Percentiles rank a stretch among this genome's conserved stretches.
Conservation (phyloP, 2,797 vertebrate species). For the Sandelia bainsii region DNA sequence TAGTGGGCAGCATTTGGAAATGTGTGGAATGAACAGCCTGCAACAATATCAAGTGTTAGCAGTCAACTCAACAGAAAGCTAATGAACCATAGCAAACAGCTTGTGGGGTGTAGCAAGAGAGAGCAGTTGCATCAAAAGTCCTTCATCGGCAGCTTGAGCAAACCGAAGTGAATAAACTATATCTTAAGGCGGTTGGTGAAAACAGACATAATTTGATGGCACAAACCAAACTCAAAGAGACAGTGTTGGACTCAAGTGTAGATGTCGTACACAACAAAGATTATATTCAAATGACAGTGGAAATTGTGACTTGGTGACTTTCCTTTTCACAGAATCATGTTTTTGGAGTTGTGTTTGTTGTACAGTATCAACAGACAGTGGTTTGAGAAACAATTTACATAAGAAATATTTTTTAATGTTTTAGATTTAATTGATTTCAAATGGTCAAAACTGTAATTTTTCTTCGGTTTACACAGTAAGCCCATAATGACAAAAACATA, state of each 20-base stretch:
- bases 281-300: constrained; percentile 27
- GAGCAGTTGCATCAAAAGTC: constrained; percentile 77
- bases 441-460: too few species aligned
- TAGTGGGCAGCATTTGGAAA: constrained; percentile 68
- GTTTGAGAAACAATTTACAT: too few species aligned
- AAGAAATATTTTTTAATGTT: too few species aligned
- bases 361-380: background rate
- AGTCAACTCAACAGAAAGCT: constrained; percentile 80
- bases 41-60: constrained; percentile 81
- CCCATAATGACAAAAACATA: too few species aligned
- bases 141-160: constrained; percentile 65
- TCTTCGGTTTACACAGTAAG: too few species aligned
- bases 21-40: constrained; percentile 73
- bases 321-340: background rate
- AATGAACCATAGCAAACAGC: constrained; percentile 83
- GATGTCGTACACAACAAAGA: constrained; percentile 31
- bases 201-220: constrained; percentile 72
- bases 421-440: too few species aligned
- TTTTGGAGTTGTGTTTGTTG: background rate
- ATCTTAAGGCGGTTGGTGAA: constrained; percentile 63
- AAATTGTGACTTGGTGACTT: constrained; percentile 5
- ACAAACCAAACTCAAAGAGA: constrained; percentile 57
- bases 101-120: constrained; percentile 79
- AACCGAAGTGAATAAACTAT: constrained; percentile 76
- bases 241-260: constrained; percentile 29